phyloP scores from a whole-genome alignment of 2,888 invertebrate species.

The Mythimna lalbum region DNA sequence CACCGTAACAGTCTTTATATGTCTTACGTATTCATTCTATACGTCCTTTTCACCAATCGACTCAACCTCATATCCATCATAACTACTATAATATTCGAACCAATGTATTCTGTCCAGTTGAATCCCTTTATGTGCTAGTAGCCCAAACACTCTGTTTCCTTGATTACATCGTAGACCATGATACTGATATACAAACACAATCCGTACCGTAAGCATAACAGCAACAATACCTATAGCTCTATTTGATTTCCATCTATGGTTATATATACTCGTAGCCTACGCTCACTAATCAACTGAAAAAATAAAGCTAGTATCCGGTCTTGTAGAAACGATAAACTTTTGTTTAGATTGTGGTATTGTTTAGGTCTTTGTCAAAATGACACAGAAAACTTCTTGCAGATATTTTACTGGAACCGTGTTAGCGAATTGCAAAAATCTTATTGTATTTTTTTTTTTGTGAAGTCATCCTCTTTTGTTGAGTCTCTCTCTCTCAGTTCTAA shows the following conservation, averaged over 20 bases:
- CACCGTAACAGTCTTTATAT: too few species aligned
- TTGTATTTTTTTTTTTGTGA: slow-evolving; percentile 26
- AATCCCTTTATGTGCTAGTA: background rate
- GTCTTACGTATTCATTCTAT: too few species aligned
- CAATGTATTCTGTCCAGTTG: too few species aligned
- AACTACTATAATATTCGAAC: too few species aligned
- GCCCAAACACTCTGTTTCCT: background rate
- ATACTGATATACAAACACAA: slow-evolving; percentile 24
- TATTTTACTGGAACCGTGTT: slow-evolving; percentile 32
- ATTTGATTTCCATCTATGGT: slow-evolving; percentile 8
- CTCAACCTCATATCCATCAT: too few species aligned
- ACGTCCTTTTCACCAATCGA: too few species aligned
- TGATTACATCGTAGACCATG: slow-evolving; percentile 1
- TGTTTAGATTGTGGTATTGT: slow-evolving; percentile 13
- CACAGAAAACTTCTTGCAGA: slow-evolving; percentile 29
- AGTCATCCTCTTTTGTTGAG: slow-evolving; percentile 11
- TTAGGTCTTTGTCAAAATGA: slow-evolving; percentile 38
- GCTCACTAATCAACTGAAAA: slow-evolving; percentile 17
- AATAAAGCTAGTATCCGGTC: slow-evolving; percentile 10
- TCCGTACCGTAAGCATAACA: background rate
- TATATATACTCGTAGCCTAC: background rate
- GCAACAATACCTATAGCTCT: slow-evolving; percentile 3
- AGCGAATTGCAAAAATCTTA: slow-evolving; percentile 33
- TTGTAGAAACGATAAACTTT: slow-evolving; percentile 24
- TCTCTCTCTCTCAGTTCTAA: background rate